Base-by-base conservation (phyloP, 2,113 vertebrate species). In the Rhea americana region DNA sequence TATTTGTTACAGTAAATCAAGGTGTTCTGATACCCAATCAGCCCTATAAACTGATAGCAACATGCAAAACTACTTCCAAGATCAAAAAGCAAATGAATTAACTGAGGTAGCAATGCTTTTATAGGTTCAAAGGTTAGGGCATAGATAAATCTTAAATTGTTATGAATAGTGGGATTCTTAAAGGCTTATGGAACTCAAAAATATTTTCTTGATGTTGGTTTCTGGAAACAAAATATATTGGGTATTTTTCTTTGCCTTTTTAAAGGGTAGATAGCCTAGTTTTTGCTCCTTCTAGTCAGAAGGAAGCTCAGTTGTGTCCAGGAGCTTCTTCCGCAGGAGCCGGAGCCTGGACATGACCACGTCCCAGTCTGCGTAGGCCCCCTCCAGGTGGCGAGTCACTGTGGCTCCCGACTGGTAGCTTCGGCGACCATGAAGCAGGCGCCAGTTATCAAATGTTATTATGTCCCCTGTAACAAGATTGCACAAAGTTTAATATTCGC, bases 361-460 rank as follows among this genome's bases (percentile, higher is more conserved):
- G 10, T 99, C 99, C 99, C 99, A 99, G 95, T 99, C 99, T 37
- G 98, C 97, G 39, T 99, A 99, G n/a, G 98, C 98, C 1, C 99
- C 99, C 93, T 99, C 99, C 18, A 99, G 98, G 88, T 98, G 99
- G 13, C 98, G 98, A 5, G 96, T 87, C 71, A 95, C 91, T 35
- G 91, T 94, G 2, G 95, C 19, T 21, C 83, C 79, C 3, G 98
- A 96, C 5, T 95, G 13, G 67, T 98, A 99, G 85, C 97, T 97
- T 6, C 75, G 97, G 4, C 98, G 98, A 5, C 99, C 98, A 0
- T 99, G 99, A 19, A 99, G 98, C 91, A 99, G 95, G 1, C 98
- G 98, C 98, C 98, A 99, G 97, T 99, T 99, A 88, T 99, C 99
- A 30, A 99, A 99, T 4, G 98, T 99, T 91, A 99, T 96, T 5